These are phyloP conservation scores for Drosophila antonietae DNA, from an alignment of 2,888 invertebrate genomes.

Conservation along the genomic window DNA sequence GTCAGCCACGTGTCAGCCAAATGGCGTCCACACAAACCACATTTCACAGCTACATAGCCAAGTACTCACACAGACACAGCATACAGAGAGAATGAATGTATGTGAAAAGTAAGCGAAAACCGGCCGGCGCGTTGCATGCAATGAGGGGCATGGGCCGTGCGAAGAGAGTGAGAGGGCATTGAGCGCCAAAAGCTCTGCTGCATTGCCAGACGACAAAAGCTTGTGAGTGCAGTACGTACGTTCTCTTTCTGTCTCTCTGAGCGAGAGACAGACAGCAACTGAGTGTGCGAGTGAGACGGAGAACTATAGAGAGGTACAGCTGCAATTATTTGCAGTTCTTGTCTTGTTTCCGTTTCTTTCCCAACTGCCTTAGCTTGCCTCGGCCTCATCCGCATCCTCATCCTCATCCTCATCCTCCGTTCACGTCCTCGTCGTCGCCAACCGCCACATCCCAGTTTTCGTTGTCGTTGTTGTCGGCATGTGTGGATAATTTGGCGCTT, in stretches of 20 bases:
- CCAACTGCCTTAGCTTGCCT: constrained; percentile 36
- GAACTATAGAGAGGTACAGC: constrained; percentile 46
- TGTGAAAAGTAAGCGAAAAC: constrained; percentile 56
- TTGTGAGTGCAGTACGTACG: constrained; percentile 61
- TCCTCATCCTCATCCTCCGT: constrained; percentile 6
- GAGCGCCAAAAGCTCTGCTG: constrained; percentile 65
- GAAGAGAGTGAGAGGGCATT: constrained; percentile 9
- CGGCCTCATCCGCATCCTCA: constrained; percentile 9
- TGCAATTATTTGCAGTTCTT: constrained; percentile 76
- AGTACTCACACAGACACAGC: neutral
- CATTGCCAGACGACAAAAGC: constrained; percentile 60
- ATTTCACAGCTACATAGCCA: constrained; percentile 20
- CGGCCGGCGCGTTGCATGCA: constrained; percentile 68
- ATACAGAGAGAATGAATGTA: constrained; percentile 5
- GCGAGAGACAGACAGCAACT: constrained; percentile 5
- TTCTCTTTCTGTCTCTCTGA: constrained; percentile 16
- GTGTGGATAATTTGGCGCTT: constrained; percentile 82
- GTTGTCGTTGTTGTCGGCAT: constrained; percentile 50
- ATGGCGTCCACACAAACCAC: constrained; percentile 65
- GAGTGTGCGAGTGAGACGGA: constrained; percentile 5
- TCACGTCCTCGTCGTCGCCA: constrained; percentile 14
- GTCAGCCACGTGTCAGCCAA: constrained; percentile 75
- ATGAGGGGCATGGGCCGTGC: constrained; percentile 24
- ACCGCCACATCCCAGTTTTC: constrained; percentile 2
- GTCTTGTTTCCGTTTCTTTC: constrained; percentile 69